Evolutionary conservation across 2,797 vertebrate genomes (phyloP).

Genomic region (Thalassophryne amazonica): DNA sequence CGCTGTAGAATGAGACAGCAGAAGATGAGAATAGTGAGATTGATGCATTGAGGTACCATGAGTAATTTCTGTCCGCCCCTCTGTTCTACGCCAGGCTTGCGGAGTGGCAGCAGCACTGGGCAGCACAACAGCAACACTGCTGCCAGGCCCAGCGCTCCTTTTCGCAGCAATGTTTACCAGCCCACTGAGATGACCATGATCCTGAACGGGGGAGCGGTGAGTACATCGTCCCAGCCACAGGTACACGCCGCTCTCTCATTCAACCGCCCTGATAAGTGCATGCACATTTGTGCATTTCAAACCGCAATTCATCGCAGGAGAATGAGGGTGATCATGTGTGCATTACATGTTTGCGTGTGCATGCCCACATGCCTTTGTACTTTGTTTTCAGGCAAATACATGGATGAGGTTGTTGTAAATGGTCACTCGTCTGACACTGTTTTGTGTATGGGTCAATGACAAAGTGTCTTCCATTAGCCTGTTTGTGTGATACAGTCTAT

Average conservation of each 20-base stretch:
- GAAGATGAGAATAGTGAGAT: conserved; percentile 10
- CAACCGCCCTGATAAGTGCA: conserved; percentile 53
- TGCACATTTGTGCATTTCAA: conserved; percentile 61
- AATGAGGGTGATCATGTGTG: conserved; percentile 47
- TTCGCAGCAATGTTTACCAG: conserved; percentile 97
- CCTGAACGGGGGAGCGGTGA: conserved; percentile 97
- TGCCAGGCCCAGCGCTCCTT: conserved; percentile 88
- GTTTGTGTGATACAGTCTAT: conserved; percentile 19
- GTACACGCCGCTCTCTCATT: conserved; percentile 61
- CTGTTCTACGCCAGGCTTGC: conserved; percentile 75
- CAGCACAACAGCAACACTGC: conserved; percentile 89
- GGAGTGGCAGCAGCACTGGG: conserved; percentile 64
- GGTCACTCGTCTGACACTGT: conserved; percentile 36
- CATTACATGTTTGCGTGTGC: conserved; percentile 2
- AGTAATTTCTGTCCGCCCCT: conserved; percentile 15
- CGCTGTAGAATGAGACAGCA: conserved; percentile 14
- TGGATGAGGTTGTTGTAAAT: conserved; percentile 32
- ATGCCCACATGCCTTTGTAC: conserved; percentile 20
- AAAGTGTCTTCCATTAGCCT: conserved; percentile 6
- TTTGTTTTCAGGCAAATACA: conserved; percentile 36
- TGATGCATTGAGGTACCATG: conserved; percentile 24
- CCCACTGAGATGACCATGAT: conserved; percentile 99
- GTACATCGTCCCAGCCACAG: conserved; percentile 79
- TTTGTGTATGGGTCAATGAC: conserved; percentile 21
- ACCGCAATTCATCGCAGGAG: conserved; percentile 41